These are phyloP conservation scores for Xestia sexstrigata DNA, from an alignment of 2,888 invertebrate species.

Conservation along the genomic window DNA sequence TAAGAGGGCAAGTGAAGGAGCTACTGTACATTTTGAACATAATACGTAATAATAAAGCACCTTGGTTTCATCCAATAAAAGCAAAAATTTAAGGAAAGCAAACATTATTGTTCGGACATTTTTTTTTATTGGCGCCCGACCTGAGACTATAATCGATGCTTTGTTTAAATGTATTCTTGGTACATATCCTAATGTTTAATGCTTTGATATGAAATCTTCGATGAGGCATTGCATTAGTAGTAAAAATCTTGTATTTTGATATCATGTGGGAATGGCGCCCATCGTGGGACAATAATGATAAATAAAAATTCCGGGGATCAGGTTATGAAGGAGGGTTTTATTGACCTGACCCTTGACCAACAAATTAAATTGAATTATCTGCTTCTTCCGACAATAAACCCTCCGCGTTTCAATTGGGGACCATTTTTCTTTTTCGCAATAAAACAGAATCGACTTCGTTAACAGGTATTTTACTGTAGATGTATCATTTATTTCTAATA, in stretches of 20 bases:
- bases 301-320: background rate
- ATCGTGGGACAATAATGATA: constrained; percentile 1
- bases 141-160: background rate
- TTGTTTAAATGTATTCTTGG: background rate
- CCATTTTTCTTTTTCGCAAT: background rate
- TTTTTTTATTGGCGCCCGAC: constrained; percentile 18
- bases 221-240: background rate
- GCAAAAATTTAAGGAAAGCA: background rate
- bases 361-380: constrained; percentile 11
- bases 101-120: background rate
- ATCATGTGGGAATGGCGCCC: constrained; percentile 11
- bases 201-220: too few species aligned
- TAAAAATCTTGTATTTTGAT: background rate
- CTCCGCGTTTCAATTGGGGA: background rate
- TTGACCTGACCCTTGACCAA: background rate
- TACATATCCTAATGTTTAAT: background rate
- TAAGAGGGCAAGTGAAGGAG: background rate
- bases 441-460: background rate
- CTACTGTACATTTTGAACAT: background rate
- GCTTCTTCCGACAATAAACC: background rate
- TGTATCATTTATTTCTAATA: background rate
- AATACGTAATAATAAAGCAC: background rate
- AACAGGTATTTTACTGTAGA: background rate
- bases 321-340: background rate
- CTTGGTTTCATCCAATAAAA: background rate